phyloP scores from a whole-genome alignment of 2,888 invertebrate species.

The Limenitis camilla region DNA sequence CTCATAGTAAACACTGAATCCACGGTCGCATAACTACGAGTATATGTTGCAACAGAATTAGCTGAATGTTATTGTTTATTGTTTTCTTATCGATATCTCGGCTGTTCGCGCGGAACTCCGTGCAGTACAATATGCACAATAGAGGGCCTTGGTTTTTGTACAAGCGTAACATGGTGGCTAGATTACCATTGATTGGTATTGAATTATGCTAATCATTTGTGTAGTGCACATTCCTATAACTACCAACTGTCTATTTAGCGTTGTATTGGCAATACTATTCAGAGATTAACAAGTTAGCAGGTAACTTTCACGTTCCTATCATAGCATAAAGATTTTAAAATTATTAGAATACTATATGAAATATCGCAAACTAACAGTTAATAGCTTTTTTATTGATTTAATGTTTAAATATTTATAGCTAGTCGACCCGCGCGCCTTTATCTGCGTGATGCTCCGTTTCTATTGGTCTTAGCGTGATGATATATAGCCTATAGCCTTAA shows the following conservation, averaged over 20 bases:
- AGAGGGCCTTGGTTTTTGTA: conserved; percentile 59
- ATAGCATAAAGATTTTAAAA: too few species aligned
- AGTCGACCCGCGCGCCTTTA: too few species aligned
- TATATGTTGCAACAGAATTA: conserved; percentile 52
- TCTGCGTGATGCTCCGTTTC: too few species aligned
- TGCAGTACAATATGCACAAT: conserved; percentile 42
- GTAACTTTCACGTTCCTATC: too few species aligned
- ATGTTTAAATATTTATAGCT: too few species aligned
- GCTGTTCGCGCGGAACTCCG: conserved; percentile 46
- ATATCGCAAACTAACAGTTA: too few species aligned
- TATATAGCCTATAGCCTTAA: too few species aligned
- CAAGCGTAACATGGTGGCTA: conserved; percentile 38
- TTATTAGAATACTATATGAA: too few species aligned
- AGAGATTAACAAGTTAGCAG: too few species aligned
- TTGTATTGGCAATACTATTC: too few species aligned
- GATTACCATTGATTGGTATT: conserved; percentile 22
- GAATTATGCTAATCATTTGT: conserved; percentile 15
- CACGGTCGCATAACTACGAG: conserved; percentile 46
- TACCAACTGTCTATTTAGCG: neutral
- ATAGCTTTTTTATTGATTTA: too few species aligned
- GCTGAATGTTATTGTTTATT: conserved; percentile 70
- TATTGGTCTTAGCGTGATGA: too few species aligned
- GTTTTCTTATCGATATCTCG: conserved; percentile 68
- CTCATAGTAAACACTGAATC: conserved; percentile 36
- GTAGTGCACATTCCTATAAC: neutral